Conservation (phyloP, 2,888 invertebrate genomes). For the Megamerina dolium region DNA sequence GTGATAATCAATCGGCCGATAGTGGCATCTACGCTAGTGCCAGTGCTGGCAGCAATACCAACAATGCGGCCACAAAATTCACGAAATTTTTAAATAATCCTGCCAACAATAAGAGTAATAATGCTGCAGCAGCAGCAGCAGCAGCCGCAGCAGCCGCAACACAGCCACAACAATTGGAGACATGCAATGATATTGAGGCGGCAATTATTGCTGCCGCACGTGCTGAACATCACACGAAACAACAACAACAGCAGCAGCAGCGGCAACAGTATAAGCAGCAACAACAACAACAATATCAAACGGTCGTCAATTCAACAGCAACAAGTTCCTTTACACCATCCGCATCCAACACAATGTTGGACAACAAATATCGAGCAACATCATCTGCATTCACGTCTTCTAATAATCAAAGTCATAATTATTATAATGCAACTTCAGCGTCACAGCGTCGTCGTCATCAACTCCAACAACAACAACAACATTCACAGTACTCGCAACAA, state of each 20-base stretch:
- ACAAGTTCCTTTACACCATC: constrained; percentile 26
- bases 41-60: constrained; percentile 1
- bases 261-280: constrained; percentile 13
- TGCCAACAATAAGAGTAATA: constrained; percentile 1
- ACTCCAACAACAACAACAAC: constrained; percentile 13
- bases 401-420: neutral
- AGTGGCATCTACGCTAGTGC: constrained; percentile 31
- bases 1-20: constrained; percentile 38
- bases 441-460: constrained; percentile 12
- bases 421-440: constrained; percentile 15
- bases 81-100: constrained; percentile 9
- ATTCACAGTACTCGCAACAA: too few species aligned
- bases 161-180: constrained; percentile 34
- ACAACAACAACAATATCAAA: constrained; percentile 19
- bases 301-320: constrained; percentile 18
- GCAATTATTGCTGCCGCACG: constrained; percentile 45
- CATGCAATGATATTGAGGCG: constrained; percentile 45
- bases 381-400: constrained; percentile 12
- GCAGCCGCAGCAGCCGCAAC: neutral
- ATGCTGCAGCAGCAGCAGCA: constrained; percentile 18
- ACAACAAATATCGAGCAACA: constrained; percentile 14
- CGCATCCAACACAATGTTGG: constrained; percentile 12
- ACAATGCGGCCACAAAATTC: constrained; percentile 5
- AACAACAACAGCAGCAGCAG: constrained; percentile 12
- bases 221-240: constrained; percentile 27